phyloP scores from a whole-genome alignment of 2,797 vertebrate species.

The Labroides dimidiatus region DNA sequence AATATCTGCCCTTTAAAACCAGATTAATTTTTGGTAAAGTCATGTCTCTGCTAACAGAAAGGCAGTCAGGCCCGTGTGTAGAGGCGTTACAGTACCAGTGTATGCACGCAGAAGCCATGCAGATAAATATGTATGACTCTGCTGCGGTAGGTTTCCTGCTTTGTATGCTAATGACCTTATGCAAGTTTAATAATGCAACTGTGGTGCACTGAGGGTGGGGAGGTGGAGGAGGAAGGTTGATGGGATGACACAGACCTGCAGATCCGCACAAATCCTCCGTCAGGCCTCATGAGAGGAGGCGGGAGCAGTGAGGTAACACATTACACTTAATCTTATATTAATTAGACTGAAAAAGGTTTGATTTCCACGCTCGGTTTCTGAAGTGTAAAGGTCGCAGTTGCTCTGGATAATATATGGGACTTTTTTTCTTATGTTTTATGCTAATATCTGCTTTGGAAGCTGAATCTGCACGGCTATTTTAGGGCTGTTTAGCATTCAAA shows the following conservation, averaged over 20 bases:
- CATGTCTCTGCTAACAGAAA: slow-evolving; percentile 40
- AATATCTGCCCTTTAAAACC: slow-evolving; percentile 34
- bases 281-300: slow-evolving; percentile 41
- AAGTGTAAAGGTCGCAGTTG: slow-evolving; percentile 13
- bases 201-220: slow-evolving; percentile 52
- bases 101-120: slow-evolving; percentile 57
- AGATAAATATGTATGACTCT: slow-evolving; percentile 82
- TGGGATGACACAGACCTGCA: slow-evolving; percentile 34
- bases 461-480: not conserved
- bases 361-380: slow-evolving; percentile 14
- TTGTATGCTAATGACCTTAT: slow-evolving; percentile 84
- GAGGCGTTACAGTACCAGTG: slow-evolving; percentile 63
- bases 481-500: not conserved
- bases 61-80: slow-evolving; percentile 44
- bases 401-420: slow-evolving; percentile 6
- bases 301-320: slow-evolving; percentile 51
- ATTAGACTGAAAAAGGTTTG: slow-evolving; percentile 50
- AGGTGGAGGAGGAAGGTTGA: slow-evolving; percentile 25
- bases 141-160: slow-evolving; percentile 73
- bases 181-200: slow-evolving; percentile 80
- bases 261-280: slow-evolving; percentile 32
- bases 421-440: slow-evolving; percentile 6
- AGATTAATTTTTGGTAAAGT: slow-evolving; percentile 44
- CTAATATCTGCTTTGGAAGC: not conserved
- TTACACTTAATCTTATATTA: slow-evolving; percentile 58